Percentiles rank a stretch among this genome's conserved stretches.
Conservation (phyloP, 2,797 vertebrate species). For the Lepilemur ruficaudatus region DNA sequence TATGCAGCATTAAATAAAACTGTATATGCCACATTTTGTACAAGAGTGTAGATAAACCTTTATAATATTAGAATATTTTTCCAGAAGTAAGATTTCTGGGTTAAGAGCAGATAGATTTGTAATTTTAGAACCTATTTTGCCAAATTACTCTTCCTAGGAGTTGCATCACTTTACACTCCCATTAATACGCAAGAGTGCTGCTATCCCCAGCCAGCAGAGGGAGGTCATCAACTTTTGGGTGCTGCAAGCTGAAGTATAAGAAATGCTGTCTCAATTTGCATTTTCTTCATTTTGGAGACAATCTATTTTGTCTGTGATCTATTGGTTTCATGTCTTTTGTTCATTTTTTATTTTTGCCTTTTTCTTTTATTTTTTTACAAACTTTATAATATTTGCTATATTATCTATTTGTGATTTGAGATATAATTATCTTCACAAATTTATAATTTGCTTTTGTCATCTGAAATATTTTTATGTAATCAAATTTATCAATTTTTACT, state of each 20-base stretch:
- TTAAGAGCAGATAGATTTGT: neutral
- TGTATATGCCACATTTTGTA: neutral
- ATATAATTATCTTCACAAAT: neutral
- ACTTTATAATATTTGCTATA: neutral
- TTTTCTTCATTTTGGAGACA: neutral
- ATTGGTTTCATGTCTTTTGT: neutral
- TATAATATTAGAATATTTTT: neutral
- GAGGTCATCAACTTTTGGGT: neutral
- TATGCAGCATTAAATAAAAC: neutral
- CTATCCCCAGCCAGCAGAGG: too few species aligned
- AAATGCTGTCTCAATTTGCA: neutral
- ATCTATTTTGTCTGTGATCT: neutral
- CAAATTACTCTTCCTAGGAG: neutral
- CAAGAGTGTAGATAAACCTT: neutral
- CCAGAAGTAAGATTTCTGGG: neutral
- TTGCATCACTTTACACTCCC: neutral
- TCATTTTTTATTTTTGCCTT: neutral
- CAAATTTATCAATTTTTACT: neutral
- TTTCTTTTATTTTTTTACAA: neutral
- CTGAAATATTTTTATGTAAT: neutral
- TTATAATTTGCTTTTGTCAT: neutral
- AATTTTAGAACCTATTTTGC: neutral
- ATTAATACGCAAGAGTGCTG: neutral
- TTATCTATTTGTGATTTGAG: neutral
- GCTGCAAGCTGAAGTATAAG: neutral